Evolutionary conservation across 2,113 vertebrate species (phyloP), one percentile per base, ranked within the genome.

Genomic region (Dicaeum eximium): DNA sequence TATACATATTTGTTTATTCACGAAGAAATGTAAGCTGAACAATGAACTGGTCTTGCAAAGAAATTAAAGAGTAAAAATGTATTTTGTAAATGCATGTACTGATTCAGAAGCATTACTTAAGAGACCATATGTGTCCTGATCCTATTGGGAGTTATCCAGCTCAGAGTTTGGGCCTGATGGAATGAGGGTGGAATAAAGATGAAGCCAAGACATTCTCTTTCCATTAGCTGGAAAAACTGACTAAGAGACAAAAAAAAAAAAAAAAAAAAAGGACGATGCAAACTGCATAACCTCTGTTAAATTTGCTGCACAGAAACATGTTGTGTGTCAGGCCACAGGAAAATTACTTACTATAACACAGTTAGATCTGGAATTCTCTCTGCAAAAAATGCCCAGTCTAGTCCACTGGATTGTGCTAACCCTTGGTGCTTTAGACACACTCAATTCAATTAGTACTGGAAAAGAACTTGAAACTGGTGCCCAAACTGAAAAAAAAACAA

Each of bases 131-230:
- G 67, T 28, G 25, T 77, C 51, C 60, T 73, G 85, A 92, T 80
- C 62, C 81, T 87, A 24, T 10, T 82, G 78, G 58, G 74, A 90
- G 19, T 75, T 82, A 75, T 71, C 56, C 84, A 92, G 4, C 69
- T 90, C 65, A 64, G 77, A 84, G 69, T 67, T 75, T 82, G 81
- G 61, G 57, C 70, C 65, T 85, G 42, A 72, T 66, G 78, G 74
- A 91, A 95, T 65, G 84, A 93, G 78, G 62, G 89, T 85, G 89
- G 84, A 95, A 92, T 73, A 91, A 91, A 82, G 45, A 85, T 40
- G 66, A 91, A 92, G 78, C 53, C 80, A 91, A 93, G 53, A 91
- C 88, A 95, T 91, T 93, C 70, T 91, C 66, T 81, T 95, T 93
- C 91, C 73, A 69, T 95, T 95, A 72, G 77, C 40, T 94, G 81